Base-by-base conservation (phyloP, 2,113 vertebrate genomes). In the Zapornia atra region DNA sequence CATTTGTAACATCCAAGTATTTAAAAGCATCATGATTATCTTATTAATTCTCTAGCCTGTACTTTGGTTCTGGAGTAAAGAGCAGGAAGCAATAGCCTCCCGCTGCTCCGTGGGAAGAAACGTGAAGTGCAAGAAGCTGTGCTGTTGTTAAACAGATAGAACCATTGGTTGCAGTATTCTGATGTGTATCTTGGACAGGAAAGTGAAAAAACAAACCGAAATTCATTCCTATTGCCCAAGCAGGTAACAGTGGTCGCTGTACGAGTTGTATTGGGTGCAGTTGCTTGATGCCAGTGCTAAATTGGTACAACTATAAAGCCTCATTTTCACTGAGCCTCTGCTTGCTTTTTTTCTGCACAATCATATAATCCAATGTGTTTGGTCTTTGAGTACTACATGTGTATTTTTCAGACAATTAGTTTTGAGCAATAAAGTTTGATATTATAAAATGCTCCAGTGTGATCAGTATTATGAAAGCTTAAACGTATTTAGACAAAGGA, bases 341-440 rank as follows among this genome's bases (percentile, higher is more conserved):
- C 96, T 97, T 96, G 96, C 96, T 96, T 96, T 95, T 95, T 92
- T 93, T 92, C 95, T 96, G 96, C 96, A 97, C 96, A 97, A 96
- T 96, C 95, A 95, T 97, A 95, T 97, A 96, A 96, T 96, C 94
- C 57, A 96, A 57, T 79, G 95, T 97, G 93, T 96, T 97, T 68
- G 24, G 93, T 97, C 93, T 95, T 97, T 93, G 90, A 95, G 91
- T 97, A 97, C 91, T 96, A 93, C 95, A 96, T 96, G 95, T 98
- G 95, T 97, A 96, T 93, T 97, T 97, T 94, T 92, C 90, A 95
- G 92, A 97, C 88, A 82, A 97, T 96, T 98, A 97, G 97, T 97
- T 98, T 97, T 66, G 91, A 98, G 97, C 97, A 98, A 98, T 98
- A 98, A 98, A 98, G 92, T 98, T 97, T 97, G 97, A 97, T 97